Base-by-base conservation (phyloP, 1,140 invertebrate species). In the Capitella teleta region DNA sequence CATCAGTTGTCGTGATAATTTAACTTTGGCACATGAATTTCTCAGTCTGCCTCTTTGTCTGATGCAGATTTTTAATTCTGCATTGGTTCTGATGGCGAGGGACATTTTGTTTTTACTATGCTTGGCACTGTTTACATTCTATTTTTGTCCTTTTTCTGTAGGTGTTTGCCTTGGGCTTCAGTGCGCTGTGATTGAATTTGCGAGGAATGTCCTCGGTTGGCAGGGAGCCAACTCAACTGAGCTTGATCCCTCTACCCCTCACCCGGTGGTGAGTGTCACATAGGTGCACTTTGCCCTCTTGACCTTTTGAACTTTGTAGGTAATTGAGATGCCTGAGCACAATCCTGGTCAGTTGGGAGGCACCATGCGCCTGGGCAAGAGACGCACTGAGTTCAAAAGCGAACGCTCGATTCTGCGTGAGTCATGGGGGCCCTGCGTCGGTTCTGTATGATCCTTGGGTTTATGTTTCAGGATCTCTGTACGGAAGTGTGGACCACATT, bases 241-340 rank as follows among this genome's bases (percentile, higher is more conserved):
- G 76, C 82, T 91, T 24, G 76, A 86, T 60, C 76, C 80, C 0
- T 68, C 83, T 3, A 82, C 86, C 18, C 70, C 73, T 21, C 65
- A 86, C 52, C 84, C 86, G 21, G 73, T 97, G 25, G 85, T 74
- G 55, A 53, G 59, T 57, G 1, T 41, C 38, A 12, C 24, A 12
- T 51, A 14, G 10, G 10, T 41, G 12, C 18, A 10, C 19, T 19
- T n/a, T 41, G 19, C 10, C 10, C 10, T 41, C 19, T 19, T 41
- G 38, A 10, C 12, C 12, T n/a, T 8, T 41, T 12, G 18, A n/a
- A 41, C 18, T 23, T 53, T 59, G 1, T 49, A 78, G 70, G 69
- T 99, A 1, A 92, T 98, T 51, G 93, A 98, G 57, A 99, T 99
- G 96, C 92, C 93, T 0, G 96, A 99, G 76, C 90, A 98, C 68